Evolutionary conservation across 2,113 vertebrate species (phyloP), one percentile per base, ranked within the genome.

Genomic region (Ahaetulla prasina): DNA sequence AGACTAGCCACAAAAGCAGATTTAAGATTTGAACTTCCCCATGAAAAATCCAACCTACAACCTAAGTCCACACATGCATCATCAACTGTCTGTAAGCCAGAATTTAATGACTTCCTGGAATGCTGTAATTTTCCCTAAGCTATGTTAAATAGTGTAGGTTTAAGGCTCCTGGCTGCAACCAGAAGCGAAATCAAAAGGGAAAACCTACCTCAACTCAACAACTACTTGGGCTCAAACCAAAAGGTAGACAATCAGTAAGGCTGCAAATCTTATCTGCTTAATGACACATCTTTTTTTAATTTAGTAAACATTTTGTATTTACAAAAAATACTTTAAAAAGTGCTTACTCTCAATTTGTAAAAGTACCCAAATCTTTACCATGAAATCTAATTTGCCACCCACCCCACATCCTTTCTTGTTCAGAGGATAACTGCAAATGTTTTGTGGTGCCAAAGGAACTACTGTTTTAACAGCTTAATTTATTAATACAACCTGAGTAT

Each of bases 291-390:
- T 12, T 35, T 92, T 93, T 91, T 94, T 95, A 97, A 96, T 97
- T 94, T 96, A 97, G 57, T 94, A 95, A 95, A 91, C 53, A 94
- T 85, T 27, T 74, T 18, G 47, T 11, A 49, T 87, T 93, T 96
- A 97, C 93, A 96, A 49, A 95, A 96, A 97, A 22, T 63, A 87
- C 87, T 94, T 57, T 91, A 88, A 92, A 55, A 94, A 94, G 86
- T 92, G 91, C 90, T 96, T 95, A 91, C 52, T 93, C 45, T 95
- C 68, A 39, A 63, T 88, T 92, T 9, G 35, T 12, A 91, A 68
- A 96, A 88, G 92, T 55, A 16, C 92, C 50, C 2, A 93, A 88
- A 93, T 89, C 68, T 95, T 92, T 88, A 87, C 84, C 39, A 95
- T 80, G 84, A 94, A 91, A 89, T 10, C 90, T 87, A 94, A 92